Evolutionary conservation across 1,140 invertebrate genomes (phyloP), one percentile per base, ranked within the genome.

Genomic region (Dendroctonus ponderosae): DNA sequence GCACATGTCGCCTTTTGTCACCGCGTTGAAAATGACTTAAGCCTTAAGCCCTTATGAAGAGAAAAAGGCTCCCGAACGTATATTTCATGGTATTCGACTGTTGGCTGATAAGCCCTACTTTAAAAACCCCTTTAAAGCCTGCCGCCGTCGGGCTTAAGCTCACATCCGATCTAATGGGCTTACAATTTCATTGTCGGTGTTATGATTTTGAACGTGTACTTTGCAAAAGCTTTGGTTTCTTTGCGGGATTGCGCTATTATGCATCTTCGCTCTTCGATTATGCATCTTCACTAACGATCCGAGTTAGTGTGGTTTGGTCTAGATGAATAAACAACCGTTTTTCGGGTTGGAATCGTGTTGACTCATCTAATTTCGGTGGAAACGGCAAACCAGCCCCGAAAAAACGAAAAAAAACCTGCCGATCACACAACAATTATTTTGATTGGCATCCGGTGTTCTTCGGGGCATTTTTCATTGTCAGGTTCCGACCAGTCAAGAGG

Each of bases 341-440:
- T 26, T 26, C 26, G 1, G 26, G 26, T 26, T 26, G 26, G 26
- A 56, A 52, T 15, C 50, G 11, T 58, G 56, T 15, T n/a, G n/a
- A 37, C 14, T 60, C 58, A 60, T 60, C 44, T 60, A 60, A 60
- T 60, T 60, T 38, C 44, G 12, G 37, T 12, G 15, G 12, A 39
- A 26, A 26, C 26, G 26, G 26, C 26, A 26, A 26, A 26, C 3
- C 26, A 26, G 26, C 26, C 48, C 7, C 48, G 48, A 50, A 50
- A 50, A 14, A 50, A 5, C 3, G 7, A 50, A 50, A 50, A 50
- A 46, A 12, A 26, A 12, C 48, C n/a, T 12, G 48, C 8, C 43
- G 43, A 26, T 26, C 51, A 53, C 12, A 44, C 58, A 48, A 38
- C 40, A 48, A 60, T 60, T 60, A 60, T 60, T 60, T 60, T 49